A percentile compares a stretch with the other conserved stretches of the same genome.
These are phyloP conservation scores for Dorcus parallelipipedus DNA, from an alignment of 2,888 invertebrate genomes.

Conservation along the genomic window DNA sequence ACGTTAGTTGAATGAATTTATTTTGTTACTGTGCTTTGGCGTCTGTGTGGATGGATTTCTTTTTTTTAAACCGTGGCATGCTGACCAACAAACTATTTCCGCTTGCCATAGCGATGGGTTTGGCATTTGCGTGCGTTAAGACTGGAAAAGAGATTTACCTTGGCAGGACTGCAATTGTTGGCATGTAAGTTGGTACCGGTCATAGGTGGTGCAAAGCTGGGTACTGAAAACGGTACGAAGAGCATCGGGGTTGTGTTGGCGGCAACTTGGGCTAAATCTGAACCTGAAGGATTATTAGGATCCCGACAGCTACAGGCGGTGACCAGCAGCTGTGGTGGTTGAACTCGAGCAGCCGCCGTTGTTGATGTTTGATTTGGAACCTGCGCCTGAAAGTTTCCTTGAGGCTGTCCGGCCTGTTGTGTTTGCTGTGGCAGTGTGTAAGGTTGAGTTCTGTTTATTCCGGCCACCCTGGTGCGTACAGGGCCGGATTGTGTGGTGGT, in stretches of 20 bases:
- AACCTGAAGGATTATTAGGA: slow-evolving; percentile 27
- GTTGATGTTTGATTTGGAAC: slow-evolving; percentile 21
- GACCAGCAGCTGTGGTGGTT: slow-evolving; percentile 37
- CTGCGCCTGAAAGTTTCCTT: slow-evolving; percentile 28
- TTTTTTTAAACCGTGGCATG: slow-evolving; percentile 19
- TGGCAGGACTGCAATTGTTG: slow-evolving; percentile 47
- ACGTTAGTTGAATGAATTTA: too few species aligned
- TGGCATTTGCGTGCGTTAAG: neutral
- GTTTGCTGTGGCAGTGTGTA: slow-evolving; percentile 28
- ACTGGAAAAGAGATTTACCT: slow-evolving; percentile 36
- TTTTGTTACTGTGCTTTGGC: too few species aligned
- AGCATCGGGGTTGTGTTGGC: slow-evolving; percentile 46
- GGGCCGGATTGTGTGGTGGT: slow-evolving; percentile 24
- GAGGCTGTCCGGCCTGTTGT: slow-evolving; percentile 20
- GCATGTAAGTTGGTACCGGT: slow-evolving; percentile 43
- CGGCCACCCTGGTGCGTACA: slow-evolving; percentile 27
- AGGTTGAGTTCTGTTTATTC: slow-evolving; percentile 25
- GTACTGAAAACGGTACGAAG: slow-evolving; percentile 51
- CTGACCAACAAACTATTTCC: slow-evolving; percentile 38
- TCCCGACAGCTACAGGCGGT: slow-evolving; percentile 42
- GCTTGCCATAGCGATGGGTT: slow-evolving; percentile 26
- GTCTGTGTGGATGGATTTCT: too few species aligned
- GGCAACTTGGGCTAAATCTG: slow-evolving; percentile 14
- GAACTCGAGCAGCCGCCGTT: slow-evolving; percentile 36
- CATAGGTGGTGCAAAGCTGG: slow-evolving; percentile 48